These are phyloP conservation scores for Drosophila subsilvestris DNA, from an alignment of 2,888 invertebrate genomes.

Conservation along the genomic window DNA sequence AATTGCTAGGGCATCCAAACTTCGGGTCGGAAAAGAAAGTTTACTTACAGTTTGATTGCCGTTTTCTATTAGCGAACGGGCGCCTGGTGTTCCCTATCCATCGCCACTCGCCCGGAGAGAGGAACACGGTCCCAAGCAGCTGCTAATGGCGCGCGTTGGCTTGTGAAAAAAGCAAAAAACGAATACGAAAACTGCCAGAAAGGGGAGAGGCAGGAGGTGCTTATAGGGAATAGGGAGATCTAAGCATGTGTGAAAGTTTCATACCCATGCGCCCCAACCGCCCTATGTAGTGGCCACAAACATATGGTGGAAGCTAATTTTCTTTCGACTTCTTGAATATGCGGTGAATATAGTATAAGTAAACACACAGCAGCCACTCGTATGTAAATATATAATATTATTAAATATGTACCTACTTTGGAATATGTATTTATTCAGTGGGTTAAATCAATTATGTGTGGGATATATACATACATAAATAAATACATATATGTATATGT, in stretches of 20 bases:
- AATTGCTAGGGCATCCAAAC: background rate
- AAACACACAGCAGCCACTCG: background rate
- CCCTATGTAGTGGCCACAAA: background rate
- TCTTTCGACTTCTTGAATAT: background rate
- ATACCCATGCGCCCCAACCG: background rate
- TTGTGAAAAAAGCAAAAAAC: constrained; percentile 46
- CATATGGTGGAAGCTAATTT: constrained; percentile 38
- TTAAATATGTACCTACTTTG: background rate
- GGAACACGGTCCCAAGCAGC: constrained; percentile 52
- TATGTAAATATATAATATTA: background rate
- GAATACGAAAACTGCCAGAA: constrained; percentile 10
- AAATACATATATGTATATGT: too few species aligned
- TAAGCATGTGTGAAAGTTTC: constrained; percentile 38
- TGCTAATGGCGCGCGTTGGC: constrained; percentile 59
- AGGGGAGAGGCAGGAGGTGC: background rate
- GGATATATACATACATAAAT: too few species aligned
- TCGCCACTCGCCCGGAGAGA: constrained; percentile 36
- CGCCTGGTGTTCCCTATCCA: constrained; percentile 39
- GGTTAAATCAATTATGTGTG: background rate
- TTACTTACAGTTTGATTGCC: constrained; percentile 11
- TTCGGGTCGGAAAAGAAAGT: background rate
- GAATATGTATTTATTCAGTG: background rate
- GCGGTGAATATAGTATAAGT: background rate
- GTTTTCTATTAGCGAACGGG: constrained; percentile 39
- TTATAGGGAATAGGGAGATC: constrained; percentile 26